These are phyloP conservation scores for Microcebus griseorufus DNA, from an alignment of 2,113 vertebrate species.

Conservation along the genomic window DNA sequence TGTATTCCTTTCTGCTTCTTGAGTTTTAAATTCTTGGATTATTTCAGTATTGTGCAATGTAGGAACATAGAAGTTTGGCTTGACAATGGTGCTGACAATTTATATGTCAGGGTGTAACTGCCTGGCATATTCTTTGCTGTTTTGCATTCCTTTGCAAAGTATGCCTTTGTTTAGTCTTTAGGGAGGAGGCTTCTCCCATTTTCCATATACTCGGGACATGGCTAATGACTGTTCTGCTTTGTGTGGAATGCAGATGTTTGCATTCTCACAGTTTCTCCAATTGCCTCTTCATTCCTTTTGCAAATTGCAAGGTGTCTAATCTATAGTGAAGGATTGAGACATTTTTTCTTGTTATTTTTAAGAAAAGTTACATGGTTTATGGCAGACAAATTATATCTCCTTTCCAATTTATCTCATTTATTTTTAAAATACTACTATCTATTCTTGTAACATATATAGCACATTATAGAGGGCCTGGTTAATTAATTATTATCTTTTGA, in stretches of 20 bases:
- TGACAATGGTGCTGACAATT: slow-evolving; percentile 24
- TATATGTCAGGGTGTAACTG: slow-evolving; percentile 39
- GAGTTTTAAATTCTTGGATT: slow-evolving; percentile 15
- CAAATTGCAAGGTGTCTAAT: slow-evolving; percentile 56
- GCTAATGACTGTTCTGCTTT: slow-evolving; percentile 29
- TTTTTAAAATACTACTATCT: not conserved
- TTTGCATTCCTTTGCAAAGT: slow-evolving; percentile 66
- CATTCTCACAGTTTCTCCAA: slow-evolving; percentile 15
- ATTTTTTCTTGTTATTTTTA: slow-evolving; percentile 34
- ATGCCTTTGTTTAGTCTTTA: slow-evolving; percentile 73
- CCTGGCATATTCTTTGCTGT: slow-evolving; percentile 45
- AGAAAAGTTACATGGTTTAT: slow-evolving; percentile 22
- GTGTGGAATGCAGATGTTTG: slow-evolving; percentile 60
- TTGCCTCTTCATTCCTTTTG: not conserved
- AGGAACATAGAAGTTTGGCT: not conserved
- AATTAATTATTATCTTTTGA: slow-evolving; percentile 49
- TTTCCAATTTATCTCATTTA: slow-evolving; percentile 46
- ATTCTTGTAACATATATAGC: slow-evolving; percentile 9
- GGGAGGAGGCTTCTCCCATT: slow-evolving; percentile 42
- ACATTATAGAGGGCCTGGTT: slow-evolving; percentile 32
- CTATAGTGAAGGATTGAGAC: not conserved
- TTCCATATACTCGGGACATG: slow-evolving; percentile 35
- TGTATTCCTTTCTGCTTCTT: not conserved
- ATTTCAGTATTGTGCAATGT: not conserved
- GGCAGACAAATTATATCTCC: not conserved